Conservation (phyloP, 2,888 invertebrate species). For the Pseudanteris insignis region DNA sequence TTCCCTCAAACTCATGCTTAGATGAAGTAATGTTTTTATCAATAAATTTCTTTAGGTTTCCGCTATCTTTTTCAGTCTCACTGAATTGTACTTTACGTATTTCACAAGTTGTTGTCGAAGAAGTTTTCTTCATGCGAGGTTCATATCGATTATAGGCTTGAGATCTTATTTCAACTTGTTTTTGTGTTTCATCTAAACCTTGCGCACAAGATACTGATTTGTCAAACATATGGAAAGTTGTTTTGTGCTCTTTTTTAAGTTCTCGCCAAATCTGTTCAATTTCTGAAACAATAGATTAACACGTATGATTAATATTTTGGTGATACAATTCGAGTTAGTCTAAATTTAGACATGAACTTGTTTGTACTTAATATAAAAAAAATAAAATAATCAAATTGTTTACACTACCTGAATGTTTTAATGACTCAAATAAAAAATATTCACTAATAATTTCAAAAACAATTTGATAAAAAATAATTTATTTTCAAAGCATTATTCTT, state of each 20-base stretch:
- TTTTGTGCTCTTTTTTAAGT: conserved; percentile 70
- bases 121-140: conserved; percentile 47
- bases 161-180: conserved; percentile 68
- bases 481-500: no score
- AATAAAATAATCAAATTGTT: no score
- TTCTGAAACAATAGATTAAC: conserved; percentile 56
- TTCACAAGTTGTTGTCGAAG: conserved; percentile 28
- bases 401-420: no score
- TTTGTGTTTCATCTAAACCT: conserved; percentile 74
- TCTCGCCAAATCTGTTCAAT: conserved; percentile 83
- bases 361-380: no score
- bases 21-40: neutral
- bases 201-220: conserved; percentile 83
- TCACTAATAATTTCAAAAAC: no score
- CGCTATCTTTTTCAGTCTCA: conserved; percentile 40
- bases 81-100: conserved; percentile 56
- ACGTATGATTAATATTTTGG: no score
- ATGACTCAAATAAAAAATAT: no score
- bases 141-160: conserved; percentile 73
- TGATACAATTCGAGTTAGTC: no score
- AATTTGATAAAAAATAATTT: no score
- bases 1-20: neutral
- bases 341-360: no score
- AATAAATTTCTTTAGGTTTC: conserved; percentile 12
- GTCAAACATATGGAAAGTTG: conserved; percentile 74